Conservation (phyloP, 1,140 invertebrate species). For the Drosophila carrolli region DNA sequence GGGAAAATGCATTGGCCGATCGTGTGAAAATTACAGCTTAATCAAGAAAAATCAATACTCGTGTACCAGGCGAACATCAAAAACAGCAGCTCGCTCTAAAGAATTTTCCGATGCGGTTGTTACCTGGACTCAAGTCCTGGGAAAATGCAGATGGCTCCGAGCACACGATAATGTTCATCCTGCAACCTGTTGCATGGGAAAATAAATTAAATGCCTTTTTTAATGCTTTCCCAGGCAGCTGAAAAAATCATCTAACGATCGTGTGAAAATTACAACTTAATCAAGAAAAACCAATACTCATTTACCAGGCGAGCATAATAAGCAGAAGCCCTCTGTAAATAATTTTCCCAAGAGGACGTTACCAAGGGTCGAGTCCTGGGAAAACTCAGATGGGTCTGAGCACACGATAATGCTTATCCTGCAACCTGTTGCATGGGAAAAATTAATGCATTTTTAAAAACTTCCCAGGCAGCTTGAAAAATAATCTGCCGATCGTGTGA, state of each 20-base stretch:
- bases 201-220: not conserved
- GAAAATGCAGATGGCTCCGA: conserved; percentile 24
- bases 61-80: conserved; percentile 6
- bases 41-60: conserved; percentile 1
- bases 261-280: conserved; percentile 27
- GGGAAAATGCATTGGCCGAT: conserved; percentile 18
- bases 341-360: conserved; percentile 4
- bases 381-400: conserved; percentile 25
- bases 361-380: conserved; percentile 20
- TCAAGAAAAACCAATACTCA: conserved; percentile 1
- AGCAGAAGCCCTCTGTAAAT: not conserved
- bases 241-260: conserved; percentile 16
- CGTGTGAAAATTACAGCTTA: conserved; percentile 29
- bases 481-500: conserved; percentile 10
- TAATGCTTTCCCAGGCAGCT: no score
- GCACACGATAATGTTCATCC: not conserved
- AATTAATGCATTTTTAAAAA: no score
- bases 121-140: conserved; percentile 25
- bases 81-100: not conserved
- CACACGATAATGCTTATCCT: no score
- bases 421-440: no score
- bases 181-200: no score
- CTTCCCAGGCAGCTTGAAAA: no score
- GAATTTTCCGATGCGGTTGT: not conserved
- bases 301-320: conserved; percentile 7